phyloP scores from a whole-genome alignment of 2,113 vertebrate species.

The Vidua macroura region DNA sequence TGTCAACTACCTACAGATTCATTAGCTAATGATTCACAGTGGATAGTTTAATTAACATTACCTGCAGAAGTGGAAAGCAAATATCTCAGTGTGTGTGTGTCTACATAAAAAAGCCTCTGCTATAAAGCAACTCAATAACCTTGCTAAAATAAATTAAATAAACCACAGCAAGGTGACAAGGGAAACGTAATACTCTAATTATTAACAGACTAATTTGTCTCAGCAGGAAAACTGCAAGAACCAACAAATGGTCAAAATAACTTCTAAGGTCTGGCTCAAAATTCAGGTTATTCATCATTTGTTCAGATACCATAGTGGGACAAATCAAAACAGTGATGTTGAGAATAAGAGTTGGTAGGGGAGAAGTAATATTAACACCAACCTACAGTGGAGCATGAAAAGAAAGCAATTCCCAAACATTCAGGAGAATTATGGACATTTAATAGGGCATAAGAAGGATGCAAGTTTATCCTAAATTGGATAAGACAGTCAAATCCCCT shows the following conservation, averaged over 20 bases:
- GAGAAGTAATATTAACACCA: background rate
- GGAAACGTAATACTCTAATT: background rate
- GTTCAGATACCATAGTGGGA: background rate
- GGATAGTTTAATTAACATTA: conserved; percentile 5
- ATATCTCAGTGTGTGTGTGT: background rate
- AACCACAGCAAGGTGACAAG: background rate
- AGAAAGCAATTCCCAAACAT: background rate
- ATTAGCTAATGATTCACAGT: conserved; percentile 10
- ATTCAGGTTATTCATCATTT: background rate
- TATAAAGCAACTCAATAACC: background rate
- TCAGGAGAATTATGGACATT: background rate
- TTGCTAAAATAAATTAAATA: background rate
- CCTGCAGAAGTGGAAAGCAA: background rate
- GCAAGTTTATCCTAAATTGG: background rate
- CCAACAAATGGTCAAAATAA: background rate
- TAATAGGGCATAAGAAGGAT: background rate
- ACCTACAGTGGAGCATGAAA: background rate
- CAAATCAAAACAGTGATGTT: background rate
- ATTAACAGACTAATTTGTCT: background rate
- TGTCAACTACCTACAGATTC: background rate
- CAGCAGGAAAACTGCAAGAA: background rate
- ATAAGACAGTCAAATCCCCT: background rate
- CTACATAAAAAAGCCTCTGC: background rate
- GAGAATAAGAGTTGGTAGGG: background rate
- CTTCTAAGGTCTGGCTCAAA: background rate